Evolutionary conservation across 2,797 vertebrate genomes (phyloP).

Genomic region (Gymnothorax javanicus): DNA sequence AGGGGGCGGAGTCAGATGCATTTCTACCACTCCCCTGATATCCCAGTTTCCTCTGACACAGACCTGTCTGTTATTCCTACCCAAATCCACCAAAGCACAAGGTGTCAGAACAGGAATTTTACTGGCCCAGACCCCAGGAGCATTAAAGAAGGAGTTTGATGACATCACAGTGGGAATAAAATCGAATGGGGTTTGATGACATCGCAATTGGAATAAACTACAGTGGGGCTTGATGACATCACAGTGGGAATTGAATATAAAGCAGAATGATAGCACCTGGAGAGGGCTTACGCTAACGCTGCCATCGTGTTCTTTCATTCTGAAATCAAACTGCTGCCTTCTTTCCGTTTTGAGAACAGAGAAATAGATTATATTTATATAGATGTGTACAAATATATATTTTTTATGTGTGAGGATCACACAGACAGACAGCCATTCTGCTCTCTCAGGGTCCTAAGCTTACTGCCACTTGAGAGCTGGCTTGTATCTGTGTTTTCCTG

Average conservation of each 20-base stretch:
- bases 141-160: too few relatives aligned
- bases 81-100: not conserved
- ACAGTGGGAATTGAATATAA: too few relatives aligned
- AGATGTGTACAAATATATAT: conserved; percentile 66
- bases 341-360: conserved; percentile 64
- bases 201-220: too few relatives aligned
- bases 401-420: conserved; percentile 61
- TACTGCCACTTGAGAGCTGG: conserved; percentile 50
- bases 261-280: not conserved
- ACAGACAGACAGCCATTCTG: conserved; percentile 64
- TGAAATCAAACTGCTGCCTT: conserved; percentile 71
- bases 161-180: too few relatives aligned
- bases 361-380: conserved; percentile 76
- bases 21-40: not conserved
- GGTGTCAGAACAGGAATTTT: not conserved
- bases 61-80: not conserved
- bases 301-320: conserved; percentile 53
- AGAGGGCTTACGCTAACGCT: conserved; percentile 54
- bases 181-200: too few relatives aligned
- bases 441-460: conserved; percentile 51
- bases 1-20: not conserved
- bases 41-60: not conserved
- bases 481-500: conserved; percentile 38
- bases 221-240: too few relatives aligned
- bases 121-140: too few relatives aligned